These are phyloP conservation scores for Engystomops pustulosus DNA, from an alignment of 2,113 vertebrate species.

Conservation along the genomic window DNA sequence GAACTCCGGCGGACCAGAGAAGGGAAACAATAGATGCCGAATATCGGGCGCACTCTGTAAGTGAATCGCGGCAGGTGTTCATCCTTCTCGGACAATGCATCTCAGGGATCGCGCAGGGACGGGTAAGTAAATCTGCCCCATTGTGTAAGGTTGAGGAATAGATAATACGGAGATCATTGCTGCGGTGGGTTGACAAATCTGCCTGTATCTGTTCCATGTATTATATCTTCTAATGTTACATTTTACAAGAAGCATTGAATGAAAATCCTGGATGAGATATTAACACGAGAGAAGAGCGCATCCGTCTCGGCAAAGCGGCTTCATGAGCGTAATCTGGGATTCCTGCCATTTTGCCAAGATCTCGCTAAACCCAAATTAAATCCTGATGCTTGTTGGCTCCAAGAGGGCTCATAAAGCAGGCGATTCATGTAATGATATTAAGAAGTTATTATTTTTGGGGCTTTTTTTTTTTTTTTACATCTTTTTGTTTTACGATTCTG, in stretches of 20 bases:
- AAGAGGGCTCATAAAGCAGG: not conserved
- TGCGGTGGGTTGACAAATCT: not conserved
- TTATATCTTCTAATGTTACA: not conserved
- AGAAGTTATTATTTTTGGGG: constrained; percentile 17
- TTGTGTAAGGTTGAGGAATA: not conserved
- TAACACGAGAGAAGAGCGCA: constrained; percentile 3
- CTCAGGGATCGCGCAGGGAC: too few species aligned
- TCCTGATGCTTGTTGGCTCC: constrained; percentile 33
- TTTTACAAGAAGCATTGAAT: constrained; percentile 11
- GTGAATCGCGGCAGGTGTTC: too few species aligned
- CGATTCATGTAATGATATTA: constrained; percentile 35
- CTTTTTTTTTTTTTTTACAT: not conserved
- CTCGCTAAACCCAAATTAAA: constrained; percentile 33
- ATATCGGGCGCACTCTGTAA: too few species aligned
- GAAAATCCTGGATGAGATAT: constrained; percentile 3
- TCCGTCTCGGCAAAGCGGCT: not conserved
- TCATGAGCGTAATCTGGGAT: constrained; percentile 24
- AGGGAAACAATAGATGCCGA: too few species aligned
- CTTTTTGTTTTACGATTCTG: constrained; percentile 8
- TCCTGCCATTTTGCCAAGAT: constrained; percentile 49
- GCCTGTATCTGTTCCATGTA: not conserved
- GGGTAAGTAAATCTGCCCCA: too few species aligned
- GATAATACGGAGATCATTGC: not conserved
- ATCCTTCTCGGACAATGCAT: too few species aligned
- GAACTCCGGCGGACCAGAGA: too few species aligned